A percentile compares a stretch with the other conserved stretches of the same genome.
phyloP scores from a whole-genome alignment of 2,113 vertebrate species.

The Carassius auratus region DNA sequence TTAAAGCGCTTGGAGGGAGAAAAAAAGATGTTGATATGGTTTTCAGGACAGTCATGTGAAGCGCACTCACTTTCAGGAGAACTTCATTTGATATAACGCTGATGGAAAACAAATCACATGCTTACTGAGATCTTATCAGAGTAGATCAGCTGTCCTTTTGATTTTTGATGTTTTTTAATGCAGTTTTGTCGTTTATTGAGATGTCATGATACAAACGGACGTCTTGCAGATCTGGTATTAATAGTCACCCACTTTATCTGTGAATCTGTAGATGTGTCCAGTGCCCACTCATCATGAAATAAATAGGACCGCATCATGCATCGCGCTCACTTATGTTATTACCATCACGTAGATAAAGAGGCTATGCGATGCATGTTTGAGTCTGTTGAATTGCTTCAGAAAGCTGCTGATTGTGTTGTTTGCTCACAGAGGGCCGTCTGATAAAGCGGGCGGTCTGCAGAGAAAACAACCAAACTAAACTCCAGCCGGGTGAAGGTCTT shows the following conservation, averaged over 20 bases:
- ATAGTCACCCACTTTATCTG: not conserved
- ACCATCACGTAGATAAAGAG: not conserved
- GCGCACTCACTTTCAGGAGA: not conserved
- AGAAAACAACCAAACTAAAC: constrained; percentile 18
- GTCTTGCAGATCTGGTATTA: not conserved
- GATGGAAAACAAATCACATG: not conserved
- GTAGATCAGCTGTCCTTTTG: not conserved
- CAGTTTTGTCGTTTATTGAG: not conserved
- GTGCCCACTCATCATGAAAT: not conserved
- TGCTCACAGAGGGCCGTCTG: not conserved
- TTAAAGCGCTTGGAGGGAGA: not conserved
- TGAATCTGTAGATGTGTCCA: not conserved
- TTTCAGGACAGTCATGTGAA: constrained; percentile 1
- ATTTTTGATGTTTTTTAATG: too few relatives aligned
- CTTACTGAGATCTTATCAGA: not conserved
- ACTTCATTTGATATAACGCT: not conserved
- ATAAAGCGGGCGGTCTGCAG: too few relatives aligned
- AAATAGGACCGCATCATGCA: not conserved
- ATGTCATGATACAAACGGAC: not conserved
- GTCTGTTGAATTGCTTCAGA: not conserved
- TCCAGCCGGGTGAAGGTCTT: constrained; percentile 23
- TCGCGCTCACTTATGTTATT: not conserved
- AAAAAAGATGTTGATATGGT: not conserved
- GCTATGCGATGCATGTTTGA: not conserved
- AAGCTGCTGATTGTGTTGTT: not conserved